These are phyloP conservation scores for Neomonachus schauinslandi DNA, from an alignment of 2,113 vertebrate species.

Conservation along the genomic window DNA sequence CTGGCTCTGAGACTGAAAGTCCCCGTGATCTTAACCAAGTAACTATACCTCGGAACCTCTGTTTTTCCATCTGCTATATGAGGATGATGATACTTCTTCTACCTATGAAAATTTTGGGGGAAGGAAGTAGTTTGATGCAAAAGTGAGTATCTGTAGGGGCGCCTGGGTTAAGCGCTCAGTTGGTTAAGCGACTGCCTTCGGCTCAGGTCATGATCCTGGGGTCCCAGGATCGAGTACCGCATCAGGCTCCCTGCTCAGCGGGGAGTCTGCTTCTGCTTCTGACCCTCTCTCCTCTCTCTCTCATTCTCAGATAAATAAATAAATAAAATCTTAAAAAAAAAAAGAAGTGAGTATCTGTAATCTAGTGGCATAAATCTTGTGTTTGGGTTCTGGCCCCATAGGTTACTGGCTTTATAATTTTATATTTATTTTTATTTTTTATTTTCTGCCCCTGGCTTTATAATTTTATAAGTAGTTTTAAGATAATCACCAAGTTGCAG, in stretches of 20 bases:
- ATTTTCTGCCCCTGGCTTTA: background rate
- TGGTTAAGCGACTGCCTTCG: too few relatives aligned
- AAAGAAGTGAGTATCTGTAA: background rate
- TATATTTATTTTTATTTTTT: background rate
- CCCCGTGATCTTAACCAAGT: background rate
- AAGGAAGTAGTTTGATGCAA: background rate
- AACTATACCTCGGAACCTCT: background rate
- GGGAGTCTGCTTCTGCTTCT: too few relatives aligned
- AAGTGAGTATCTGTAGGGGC: background rate
- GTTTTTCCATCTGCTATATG: background rate
- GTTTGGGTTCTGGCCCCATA: background rate
- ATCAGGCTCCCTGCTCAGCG: too few relatives aligned
- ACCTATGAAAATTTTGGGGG: background rate
- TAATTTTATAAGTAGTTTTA: slow-evolving; percentile 16
- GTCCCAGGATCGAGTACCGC: too few relatives aligned
- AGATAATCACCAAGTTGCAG: background rate
- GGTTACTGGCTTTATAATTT: background rate
- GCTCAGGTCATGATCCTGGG: too few relatives aligned
- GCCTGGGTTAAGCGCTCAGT: too few relatives aligned
- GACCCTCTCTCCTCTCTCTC: too few relatives aligned
- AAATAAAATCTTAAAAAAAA: too few relatives aligned
- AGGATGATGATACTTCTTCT: background rate
- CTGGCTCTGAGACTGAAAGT: background rate
- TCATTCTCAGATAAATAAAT: too few relatives aligned
- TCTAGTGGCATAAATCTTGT: slow-evolving; percentile 25